These are phyloP conservation scores for Siniperca undulata DNA, from an alignment of 2,797 vertebrate genomes.

Conservation along the genomic window DNA sequence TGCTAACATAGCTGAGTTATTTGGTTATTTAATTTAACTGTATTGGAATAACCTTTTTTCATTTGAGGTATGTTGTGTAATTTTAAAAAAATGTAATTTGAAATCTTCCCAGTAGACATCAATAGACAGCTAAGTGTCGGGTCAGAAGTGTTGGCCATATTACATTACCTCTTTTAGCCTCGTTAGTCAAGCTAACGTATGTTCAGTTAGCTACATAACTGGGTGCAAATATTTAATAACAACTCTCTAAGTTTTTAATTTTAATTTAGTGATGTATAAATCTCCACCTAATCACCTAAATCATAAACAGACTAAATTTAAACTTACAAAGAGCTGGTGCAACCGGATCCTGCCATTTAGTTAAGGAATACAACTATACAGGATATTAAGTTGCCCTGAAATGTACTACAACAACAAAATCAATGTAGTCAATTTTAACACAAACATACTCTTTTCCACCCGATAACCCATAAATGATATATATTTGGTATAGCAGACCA, in stretches of 20 bases:
- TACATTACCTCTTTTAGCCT: not conserved
- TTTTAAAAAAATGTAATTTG: not conserved
- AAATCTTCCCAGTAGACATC: not conserved
- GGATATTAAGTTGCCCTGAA: not conserved
- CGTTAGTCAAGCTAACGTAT: too few species aligned
- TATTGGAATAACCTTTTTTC: not conserved
- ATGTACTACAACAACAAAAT: not conserved
- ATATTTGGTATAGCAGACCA: slow-evolving; percentile 18
- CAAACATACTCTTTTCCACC: not conserved
- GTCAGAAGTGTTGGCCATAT: too few species aligned
- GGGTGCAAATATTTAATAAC: not conserved
- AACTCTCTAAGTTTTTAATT: too few species aligned
- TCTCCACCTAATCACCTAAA: not conserved
- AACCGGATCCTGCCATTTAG: not conserved
- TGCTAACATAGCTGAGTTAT: not conserved
- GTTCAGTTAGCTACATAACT: too few species aligned
- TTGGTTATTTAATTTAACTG: not conserved
- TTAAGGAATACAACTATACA: not conserved
- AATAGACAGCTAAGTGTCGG: not conserved
- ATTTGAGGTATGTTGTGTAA: not conserved
- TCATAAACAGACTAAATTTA: not conserved
- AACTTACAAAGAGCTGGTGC: slow-evolving; percentile 21
- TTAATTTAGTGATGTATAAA: not conserved
- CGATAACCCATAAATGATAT: not conserved
- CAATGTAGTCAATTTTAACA: not conserved